Evolutionary conservation across 2,888 invertebrate species (phyloP), one percentile per base, ranked within the genome.

Genomic region (Ormyrus pomaceus): DNA sequence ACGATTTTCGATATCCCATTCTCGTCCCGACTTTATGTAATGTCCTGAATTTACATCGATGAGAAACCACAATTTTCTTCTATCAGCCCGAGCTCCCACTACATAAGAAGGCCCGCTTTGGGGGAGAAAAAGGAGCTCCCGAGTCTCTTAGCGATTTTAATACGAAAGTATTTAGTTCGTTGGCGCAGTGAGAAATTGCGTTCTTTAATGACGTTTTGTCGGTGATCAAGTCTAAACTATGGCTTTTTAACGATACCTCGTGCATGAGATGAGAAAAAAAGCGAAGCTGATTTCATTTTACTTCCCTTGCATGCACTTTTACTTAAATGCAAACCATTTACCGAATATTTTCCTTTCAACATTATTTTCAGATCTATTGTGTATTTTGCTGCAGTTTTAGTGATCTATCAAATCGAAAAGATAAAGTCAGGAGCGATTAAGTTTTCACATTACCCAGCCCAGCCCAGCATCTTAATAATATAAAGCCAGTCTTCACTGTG

Each of bases 1-100:
- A 66, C 81, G 79, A 76, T 82, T 79, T 82, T 82, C 81, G 76
- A 82, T 82, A 82, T 78, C 76, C 70, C 72, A 62, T 58, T 69
- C 62, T 34, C 62, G 19, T 71, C 51, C 51, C 11, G 65, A 50
- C 46, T 70, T 75, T 78, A 71, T 75, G 74, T 78, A 77, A 81
- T 78, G 72, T 72, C 64, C 69, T 69, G 69, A 73, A 79, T 82
- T 82, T 79, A 79, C 79, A 77, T 77, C 55, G 77, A 70, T 65
- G 79, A 74, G 62, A 46, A 65, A 56, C 76, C 65, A 65, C 77
- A 77, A 77, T 74, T 80, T 80, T 77, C 66, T 50, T 72, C 64
- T 71, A 66, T 71, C 64, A 61, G 6, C 11, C 8, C 13, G 58
- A 11, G 19, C 10, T 10, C 56, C 56, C 13, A 11, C 6, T 46